Conservation (phyloP, 2,113 vertebrate species). For the Ceratotherium simum region DNA sequence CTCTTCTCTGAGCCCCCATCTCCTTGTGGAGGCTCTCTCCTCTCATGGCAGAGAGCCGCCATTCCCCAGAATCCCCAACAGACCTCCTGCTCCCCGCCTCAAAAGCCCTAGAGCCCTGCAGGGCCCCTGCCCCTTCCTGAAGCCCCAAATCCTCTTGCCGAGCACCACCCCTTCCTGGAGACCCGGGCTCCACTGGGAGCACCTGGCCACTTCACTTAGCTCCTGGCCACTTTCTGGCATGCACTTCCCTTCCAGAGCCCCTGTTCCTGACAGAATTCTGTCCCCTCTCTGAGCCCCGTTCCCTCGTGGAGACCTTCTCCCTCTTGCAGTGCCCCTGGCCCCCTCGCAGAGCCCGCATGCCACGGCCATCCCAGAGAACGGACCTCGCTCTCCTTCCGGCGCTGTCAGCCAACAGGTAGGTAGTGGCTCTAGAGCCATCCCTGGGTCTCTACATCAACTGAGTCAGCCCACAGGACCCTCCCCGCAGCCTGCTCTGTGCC, state of each 20-base stretch:
- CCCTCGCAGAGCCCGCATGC: background rate
- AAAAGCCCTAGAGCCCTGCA: background rate
- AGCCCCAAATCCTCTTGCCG: background rate
- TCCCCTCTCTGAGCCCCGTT: background rate
- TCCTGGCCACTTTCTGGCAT: background rate
- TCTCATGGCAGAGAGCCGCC: background rate
- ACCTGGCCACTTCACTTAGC: background rate
- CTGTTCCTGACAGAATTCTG: background rate
- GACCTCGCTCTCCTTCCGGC: background rate
- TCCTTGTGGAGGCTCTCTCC: background rate
- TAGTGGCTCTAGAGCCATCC: background rate
- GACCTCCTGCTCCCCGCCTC: background rate
- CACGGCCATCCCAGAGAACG: background rate
- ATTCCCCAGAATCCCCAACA: background rate
- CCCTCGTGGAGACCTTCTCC: background rate
- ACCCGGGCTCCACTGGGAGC: background rate
- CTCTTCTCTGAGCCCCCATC: background rate
- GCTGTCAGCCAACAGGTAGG: background rate
- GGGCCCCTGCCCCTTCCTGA: no score
- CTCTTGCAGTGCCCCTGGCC: background rate
- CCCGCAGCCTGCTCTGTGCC: background rate
- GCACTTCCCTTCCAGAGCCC: background rate
- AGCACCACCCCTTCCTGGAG: background rate
- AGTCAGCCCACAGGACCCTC: background rate
- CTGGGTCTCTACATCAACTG: background rate